Percentiles rank a stretch among this genome's conserved stretches.
Evolutionary conservation across 1,140 invertebrate species (phyloP).

Genomic region (Tribolium castaneum): DNA sequence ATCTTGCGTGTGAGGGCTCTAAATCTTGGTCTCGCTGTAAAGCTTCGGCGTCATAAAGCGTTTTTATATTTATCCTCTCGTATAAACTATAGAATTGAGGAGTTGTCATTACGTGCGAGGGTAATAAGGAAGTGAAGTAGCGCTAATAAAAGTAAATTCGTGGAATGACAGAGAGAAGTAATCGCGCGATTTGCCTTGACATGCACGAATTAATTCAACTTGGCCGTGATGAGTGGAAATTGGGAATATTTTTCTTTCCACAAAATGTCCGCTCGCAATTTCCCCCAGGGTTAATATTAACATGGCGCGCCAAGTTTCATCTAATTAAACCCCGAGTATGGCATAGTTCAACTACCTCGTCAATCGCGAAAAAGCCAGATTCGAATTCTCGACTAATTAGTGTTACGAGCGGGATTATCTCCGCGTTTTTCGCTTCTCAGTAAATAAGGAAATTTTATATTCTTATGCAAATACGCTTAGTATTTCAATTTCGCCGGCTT

Average conservation of each 20-base stretch:
- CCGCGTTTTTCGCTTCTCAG: background rate
- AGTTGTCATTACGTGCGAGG: slow-evolving; percentile 22
- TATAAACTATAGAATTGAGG: slow-evolving; percentile 22
- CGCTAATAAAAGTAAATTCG: slow-evolving; percentile 16
- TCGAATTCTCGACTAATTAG: slow-evolving; percentile 19
- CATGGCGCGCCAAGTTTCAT: slow-evolving; percentile 49
- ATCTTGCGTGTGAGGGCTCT: slow-evolving; percentile 17
- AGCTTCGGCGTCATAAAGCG: slow-evolving; percentile 22
- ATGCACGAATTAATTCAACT: slow-evolving; percentile 54
- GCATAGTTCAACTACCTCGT: slow-evolving; percentile 47
- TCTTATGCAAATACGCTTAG: slow-evolving; percentile 42
- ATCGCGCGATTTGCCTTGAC: slow-evolving; percentile 44
- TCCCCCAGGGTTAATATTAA: slow-evolving; percentile 56
- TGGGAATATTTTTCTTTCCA: slow-evolving; percentile 55
- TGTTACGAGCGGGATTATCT: background rate
- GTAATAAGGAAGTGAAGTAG: slow-evolving; percentile 28
- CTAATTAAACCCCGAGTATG: slow-evolving; percentile 52
- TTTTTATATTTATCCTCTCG: slow-evolving; percentile 25
- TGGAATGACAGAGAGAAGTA: slow-evolving; percentile 35
- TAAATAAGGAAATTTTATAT: slow-evolving; percentile 43
- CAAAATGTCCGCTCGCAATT: slow-evolving; percentile 55
- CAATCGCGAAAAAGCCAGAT: slow-evolving; percentile 36
- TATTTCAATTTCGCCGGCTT: slow-evolving; percentile 40
- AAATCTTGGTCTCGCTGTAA: slow-evolving; percentile 25
- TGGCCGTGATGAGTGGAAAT: slow-evolving; percentile 54